Evolutionary conservation across 2,888 invertebrate genomes (phyloP).

Genomic region (Drosophila ochracea): DNA sequence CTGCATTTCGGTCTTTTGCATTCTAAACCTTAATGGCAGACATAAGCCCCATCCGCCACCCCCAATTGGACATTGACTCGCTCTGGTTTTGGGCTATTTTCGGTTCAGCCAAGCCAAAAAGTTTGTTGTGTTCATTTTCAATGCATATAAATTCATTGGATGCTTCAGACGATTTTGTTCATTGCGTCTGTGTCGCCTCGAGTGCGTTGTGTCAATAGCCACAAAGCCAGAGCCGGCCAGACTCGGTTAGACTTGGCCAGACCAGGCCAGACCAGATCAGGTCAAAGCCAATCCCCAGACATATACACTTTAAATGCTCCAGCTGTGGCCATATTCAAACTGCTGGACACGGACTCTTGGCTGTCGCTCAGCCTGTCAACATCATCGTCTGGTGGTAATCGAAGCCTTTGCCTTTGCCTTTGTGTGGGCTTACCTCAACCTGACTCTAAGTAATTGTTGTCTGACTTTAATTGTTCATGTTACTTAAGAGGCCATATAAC

Average conservation of each 20-base stretch:
- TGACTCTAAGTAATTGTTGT: constrained; percentile 33
- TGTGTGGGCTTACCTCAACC: constrained; percentile 9
- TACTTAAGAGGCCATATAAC: constrained; percentile 37
- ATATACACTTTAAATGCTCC: constrained; percentile 27
- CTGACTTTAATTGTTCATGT: constrained; percentile 41
- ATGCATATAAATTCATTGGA: constrained; percentile 69
- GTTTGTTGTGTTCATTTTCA: constrained; percentile 77
- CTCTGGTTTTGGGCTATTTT: constrained; percentile 17
- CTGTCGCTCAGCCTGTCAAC: constrained; percentile 47
- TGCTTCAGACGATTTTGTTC: constrained; percentile 35
- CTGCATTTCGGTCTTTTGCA: constrained; percentile 59
- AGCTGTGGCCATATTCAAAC: constrained; percentile 2
- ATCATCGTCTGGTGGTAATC: constrained; percentile 47
- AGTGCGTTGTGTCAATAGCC: constrained; percentile 49
- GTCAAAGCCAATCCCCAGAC: constrained; percentile 20
- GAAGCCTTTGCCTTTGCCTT: constrained; percentile 41
- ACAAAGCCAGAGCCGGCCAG: constrained; percentile 41
- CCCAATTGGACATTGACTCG: constrained; percentile 15
- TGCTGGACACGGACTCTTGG: constrained; percentile 8
- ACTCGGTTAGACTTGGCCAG: constrained; percentile 3
- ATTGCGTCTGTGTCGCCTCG: constrained; percentile 36
- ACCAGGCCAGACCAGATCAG: constrained; percentile 6
- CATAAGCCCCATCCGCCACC: constrained; percentile 48
- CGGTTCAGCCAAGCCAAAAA: constrained; percentile 67
- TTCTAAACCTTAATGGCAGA: constrained; percentile 69